Evolutionary conservation across 2,888 invertebrate genomes (phyloP).

Genomic region (Patella caerulea): DNA sequence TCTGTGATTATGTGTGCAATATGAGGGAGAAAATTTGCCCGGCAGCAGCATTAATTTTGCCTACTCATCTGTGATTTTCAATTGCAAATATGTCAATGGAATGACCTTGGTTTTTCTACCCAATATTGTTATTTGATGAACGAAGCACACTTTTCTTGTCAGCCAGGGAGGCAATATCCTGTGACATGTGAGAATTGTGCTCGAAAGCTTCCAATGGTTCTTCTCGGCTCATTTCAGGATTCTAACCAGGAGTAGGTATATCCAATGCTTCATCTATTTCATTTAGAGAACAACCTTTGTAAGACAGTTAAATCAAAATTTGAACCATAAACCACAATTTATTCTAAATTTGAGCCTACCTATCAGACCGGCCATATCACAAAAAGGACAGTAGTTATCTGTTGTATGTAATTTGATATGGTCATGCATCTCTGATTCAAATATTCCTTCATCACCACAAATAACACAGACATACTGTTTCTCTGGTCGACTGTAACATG

Average conservation of each 20-base stretch:
- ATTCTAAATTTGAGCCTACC: conserved; percentile 63
- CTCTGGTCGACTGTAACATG: neutral
- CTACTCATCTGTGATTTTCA: no score
- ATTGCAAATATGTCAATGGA: no score
- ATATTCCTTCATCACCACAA: conserved; percentile 85
- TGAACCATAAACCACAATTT: no score
- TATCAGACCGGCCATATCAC: conserved; percentile 82
- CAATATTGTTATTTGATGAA: no score
- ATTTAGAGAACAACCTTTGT: neutral
- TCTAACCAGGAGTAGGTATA: neutral
- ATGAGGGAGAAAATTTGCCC: no score
- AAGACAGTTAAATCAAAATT: neutral
- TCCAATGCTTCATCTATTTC: neutral
- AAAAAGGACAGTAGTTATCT: conserved; percentile 85
- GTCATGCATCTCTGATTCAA: conserved; percentile 77
- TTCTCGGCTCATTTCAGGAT: neutral
- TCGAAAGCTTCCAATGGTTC: no score
- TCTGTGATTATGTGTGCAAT: no score
- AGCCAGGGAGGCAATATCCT: no score
- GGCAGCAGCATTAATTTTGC: no score
- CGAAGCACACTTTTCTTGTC: no score
- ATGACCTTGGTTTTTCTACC: no score
- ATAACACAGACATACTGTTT: conserved; percentile 78
- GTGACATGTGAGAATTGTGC: no score
- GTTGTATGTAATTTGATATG: conserved; percentile 86